Evolutionary conservation across 2,113 vertebrate species (phyloP).

Genomic region (Heteronetta atricapilla): DNA sequence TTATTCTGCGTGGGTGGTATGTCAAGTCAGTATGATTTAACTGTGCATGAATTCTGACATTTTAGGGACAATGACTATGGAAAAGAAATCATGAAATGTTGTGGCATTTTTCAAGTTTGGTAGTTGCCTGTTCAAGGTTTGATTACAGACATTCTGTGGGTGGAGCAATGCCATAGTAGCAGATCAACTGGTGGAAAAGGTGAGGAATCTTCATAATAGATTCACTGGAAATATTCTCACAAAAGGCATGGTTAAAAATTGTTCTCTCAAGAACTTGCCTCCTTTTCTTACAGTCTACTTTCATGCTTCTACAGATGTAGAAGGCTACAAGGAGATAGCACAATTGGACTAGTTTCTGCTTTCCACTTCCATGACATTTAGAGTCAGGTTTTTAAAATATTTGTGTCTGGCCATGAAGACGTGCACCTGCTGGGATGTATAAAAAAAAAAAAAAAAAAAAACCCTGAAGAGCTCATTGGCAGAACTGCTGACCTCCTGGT

Average conservation of each 20-base stretch:
- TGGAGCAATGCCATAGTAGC: neutral
- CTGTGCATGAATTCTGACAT: slow-evolving; percentile 10
- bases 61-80: neutral
- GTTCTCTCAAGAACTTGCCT: neutral
- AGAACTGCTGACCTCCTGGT: neutral
- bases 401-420: neutral
- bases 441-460: neutral
- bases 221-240: neutral
- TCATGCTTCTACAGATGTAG: neutral
- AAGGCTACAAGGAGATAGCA: neutral
- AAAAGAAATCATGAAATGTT: neutral
- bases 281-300: neutral
- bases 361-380: neutral
- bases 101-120: neutral
- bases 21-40: slow-evolving; percentile 32
- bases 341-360: neutral
- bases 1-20: neutral
- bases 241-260: neutral
- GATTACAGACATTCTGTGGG: neutral
- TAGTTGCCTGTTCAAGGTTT: neutral
- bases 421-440: neutral
- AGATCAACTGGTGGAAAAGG: neutral
- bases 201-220: neutral
- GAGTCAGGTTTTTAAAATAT: neutral
- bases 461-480: neutral